These are phyloP conservation scores for Poicephalus gulielmi DNA, from an alignment of 2,113 vertebrate species.

Conservation along the genomic window DNA sequence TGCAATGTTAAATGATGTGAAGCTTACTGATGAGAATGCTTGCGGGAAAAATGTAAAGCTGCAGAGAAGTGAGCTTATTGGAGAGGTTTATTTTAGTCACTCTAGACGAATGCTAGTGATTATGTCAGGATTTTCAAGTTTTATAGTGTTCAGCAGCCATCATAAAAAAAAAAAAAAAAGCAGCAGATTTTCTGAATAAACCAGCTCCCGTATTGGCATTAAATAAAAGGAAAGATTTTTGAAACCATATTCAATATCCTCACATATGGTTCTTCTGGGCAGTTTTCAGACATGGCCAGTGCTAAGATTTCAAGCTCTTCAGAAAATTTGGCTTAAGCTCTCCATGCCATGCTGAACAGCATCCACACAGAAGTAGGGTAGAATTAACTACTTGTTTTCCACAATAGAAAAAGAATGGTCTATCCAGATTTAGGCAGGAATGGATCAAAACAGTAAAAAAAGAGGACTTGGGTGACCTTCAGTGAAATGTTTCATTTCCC, in stretches of 20 bases:
- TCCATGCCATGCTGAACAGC: neutral
- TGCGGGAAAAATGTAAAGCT: neutral
- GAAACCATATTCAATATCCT: neutral
- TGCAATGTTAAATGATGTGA: neutral
- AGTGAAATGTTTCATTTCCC: neutral
- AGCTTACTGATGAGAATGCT: neutral
- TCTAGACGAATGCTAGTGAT: neutral
- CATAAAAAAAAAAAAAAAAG: neutral
- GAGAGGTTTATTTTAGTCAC: slow-evolving; percentile 23
- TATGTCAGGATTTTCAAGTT: neutral
- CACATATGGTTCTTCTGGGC: neutral
- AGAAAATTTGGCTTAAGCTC: neutral
- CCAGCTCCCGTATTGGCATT: neutral
- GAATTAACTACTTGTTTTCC: neutral
- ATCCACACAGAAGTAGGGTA: neutral
- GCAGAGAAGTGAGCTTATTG: neutral
- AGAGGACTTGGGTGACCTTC: neutral
- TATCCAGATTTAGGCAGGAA: neutral
- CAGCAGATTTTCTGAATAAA: neutral
- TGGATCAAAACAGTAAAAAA: neutral
- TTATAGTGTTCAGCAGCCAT: neutral
- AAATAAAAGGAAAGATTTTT: neutral
- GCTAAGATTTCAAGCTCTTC: neutral
- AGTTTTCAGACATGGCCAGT: neutral
- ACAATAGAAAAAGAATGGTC: neutral